phyloP scores from a whole-genome alignment of 2,113 vertebrate species.

The Solenodon paradoxus region DNA sequence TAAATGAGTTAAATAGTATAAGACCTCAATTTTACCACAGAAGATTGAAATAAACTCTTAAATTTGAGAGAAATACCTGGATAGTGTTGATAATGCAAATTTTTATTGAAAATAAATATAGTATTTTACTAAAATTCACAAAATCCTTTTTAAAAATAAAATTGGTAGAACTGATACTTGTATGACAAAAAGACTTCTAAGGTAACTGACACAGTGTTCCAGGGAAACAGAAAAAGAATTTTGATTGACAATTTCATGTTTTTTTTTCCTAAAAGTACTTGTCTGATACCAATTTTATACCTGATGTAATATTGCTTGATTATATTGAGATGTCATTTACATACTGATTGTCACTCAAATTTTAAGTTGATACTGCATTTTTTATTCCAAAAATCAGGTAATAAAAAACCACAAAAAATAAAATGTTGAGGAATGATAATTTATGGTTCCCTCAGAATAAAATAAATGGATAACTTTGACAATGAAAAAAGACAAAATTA shows the following conservation, averaged over 20 bases:
- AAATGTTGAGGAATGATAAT: neutral
- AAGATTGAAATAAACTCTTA: neutral
- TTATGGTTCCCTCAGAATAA: neutral
- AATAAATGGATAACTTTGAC: neutral
- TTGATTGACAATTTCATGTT: neutral
- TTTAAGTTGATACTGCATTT: neutral
- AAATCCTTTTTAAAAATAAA: neutral
- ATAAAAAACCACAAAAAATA: neutral
- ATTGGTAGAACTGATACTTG: neutral
- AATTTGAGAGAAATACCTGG: neutral
- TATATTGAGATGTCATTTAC: neutral
- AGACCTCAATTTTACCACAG: neutral
- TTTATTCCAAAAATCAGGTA: conserved; percentile 7
- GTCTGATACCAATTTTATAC: neutral
- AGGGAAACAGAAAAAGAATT: neutral
- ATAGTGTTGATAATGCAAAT: neutral
- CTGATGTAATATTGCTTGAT: neutral
- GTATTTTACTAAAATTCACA: neutral
- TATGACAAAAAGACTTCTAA: neutral
- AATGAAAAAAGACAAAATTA: conserved; percentile 4
- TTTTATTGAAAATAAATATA: neutral
- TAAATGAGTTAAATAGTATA: neutral
- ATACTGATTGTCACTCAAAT: neutral
- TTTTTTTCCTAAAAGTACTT: neutral
- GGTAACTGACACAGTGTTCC: neutral